These are phyloP conservation scores for Schizopygopsis malacanthus DNA, from an alignment of 2,797 vertebrate genomes.

Conservation along the genomic window DNA sequence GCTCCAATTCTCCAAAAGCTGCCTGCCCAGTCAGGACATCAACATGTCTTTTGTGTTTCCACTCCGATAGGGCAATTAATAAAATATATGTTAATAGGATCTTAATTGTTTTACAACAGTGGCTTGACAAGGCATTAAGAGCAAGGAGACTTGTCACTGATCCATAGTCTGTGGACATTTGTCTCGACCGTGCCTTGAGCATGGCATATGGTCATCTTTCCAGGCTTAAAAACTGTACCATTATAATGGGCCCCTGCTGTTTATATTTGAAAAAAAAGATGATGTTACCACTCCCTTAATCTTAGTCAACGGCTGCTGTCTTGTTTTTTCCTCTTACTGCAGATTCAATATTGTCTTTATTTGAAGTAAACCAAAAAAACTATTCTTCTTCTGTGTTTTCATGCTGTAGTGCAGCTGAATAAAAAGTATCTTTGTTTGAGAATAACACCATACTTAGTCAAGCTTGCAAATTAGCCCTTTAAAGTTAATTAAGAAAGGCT, in stretches of 20 bases:
- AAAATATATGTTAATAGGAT: slow-evolving; percentile 93
- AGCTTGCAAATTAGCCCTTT: slow-evolving; percentile 67
- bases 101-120: slow-evolving; percentile 81
- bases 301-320: slow-evolving; percentile 72
- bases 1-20: slow-evolving; percentile 77
- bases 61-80: slow-evolving; percentile 90
- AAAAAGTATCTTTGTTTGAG: slow-evolving; percentile 51
- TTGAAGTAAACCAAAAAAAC: slow-evolving; percentile 33
- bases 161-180: slow-evolving; percentile 68
- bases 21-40: slow-evolving; percentile 76
- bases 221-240: slow-evolving; percentile 72
- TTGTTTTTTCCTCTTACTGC: slow-evolving; percentile 45
- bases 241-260: slow-evolving; percentile 75
- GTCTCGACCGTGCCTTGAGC: slow-evolving; percentile 73
- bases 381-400: slow-evolving; percentile 59
- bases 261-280: slow-evolving; percentile 71
- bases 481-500: slow-evolving; percentile 65
- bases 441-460: slow-evolving; percentile 60
- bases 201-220: slow-evolving; percentile 79
- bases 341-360: slow-evolving; percentile 22
- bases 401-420: slow-evolving; percentile 33
- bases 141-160: slow-evolving; percentile 71
- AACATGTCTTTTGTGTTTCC: slow-evolving; percentile 71
- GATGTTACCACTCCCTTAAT: slow-evolving; percentile 77
- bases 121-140: slow-evolving; percentile 73